phyloP scores from a whole-genome alignment of 92 coral and sea anemone genomes.

The Siderastrea radians region DNA sequence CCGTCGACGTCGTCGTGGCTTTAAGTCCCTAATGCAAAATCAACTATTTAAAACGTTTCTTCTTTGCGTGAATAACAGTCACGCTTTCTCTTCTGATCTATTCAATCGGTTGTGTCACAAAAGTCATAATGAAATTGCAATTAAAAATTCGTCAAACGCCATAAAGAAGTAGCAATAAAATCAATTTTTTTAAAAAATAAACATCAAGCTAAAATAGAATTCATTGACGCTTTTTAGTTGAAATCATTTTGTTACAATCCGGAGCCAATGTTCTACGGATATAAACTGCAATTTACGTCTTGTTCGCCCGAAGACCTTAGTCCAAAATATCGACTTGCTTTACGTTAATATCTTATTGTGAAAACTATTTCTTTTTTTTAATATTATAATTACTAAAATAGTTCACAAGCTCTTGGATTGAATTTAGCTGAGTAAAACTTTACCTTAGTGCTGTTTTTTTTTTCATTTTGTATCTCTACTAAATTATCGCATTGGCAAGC shows the following conservation, averaged over 20 bases:
- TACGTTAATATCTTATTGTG: not conserved
- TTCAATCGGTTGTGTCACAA: not conserved
- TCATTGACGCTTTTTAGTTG: not conserved
- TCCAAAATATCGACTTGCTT: not conserved
- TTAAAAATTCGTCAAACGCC: not conserved
- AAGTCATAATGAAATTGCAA: not conserved
- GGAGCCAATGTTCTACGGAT: not conserved
- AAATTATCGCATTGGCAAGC: not conserved
- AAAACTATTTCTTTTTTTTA: constrained; percentile 17
- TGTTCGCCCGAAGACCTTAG: not conserved
- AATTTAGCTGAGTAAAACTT: not conserved
- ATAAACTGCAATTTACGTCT: not conserved
- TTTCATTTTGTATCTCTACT: not conserved
- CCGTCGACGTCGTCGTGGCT: too few relatives aligned
- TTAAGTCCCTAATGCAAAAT: too few relatives aligned
- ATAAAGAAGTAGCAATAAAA: not conserved
- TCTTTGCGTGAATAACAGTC: not conserved
- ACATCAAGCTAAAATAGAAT: not conserved
- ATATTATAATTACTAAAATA: constrained; percentile 16
- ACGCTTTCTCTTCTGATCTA: not conserved
- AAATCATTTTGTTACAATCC: not conserved
- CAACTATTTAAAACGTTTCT: too few relatives aligned
- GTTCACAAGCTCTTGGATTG: not conserved
- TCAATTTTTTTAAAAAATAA: not conserved
- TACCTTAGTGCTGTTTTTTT: not conserved